These are phyloP conservation scores for Lycocorax pyrrhopterus DNA, from an alignment of 2,113 vertebrate genomes.

Conservation along the genomic window DNA sequence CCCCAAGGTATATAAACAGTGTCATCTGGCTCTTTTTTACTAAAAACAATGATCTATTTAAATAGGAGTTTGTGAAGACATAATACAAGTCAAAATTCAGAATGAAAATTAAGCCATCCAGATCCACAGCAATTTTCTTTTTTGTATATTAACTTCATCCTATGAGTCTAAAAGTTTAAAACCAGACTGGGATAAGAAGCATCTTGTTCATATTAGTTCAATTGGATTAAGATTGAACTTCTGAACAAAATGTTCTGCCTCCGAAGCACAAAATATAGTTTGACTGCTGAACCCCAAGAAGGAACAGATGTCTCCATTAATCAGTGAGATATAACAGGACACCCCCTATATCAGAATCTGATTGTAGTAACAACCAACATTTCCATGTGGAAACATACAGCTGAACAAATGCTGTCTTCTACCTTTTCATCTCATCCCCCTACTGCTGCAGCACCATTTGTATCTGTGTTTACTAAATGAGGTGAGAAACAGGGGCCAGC, in stretches of 20 bases:
- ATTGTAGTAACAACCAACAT: neutral
- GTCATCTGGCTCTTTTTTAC: neutral
- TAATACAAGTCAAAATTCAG: neutral
- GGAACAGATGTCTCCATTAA: neutral
- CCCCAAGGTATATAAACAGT: conserved; percentile 8
- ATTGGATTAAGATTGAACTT: conserved; percentile 17
- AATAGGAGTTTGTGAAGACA: neutral
- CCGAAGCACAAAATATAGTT: neutral
- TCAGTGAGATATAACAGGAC: neutral
- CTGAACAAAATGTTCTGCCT: conserved; percentile 12
- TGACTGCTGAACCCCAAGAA: neutral
- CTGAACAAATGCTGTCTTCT: neutral
- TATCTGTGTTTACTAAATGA: neutral
- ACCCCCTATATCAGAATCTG: neutral
- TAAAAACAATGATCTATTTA: neutral
- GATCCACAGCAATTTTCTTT: neutral
- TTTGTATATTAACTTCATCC: neutral
- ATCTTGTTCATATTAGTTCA: conserved; percentile 11
- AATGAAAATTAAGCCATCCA: neutral
- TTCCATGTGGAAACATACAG: neutral
- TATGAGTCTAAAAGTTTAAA: neutral
- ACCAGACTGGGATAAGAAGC: neutral
- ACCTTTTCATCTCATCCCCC: neutral
- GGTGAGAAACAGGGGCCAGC: neutral
- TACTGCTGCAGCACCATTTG: neutral